Evolutionary conservation across 2,888 invertebrate species (phyloP).

Genomic region (Tachystola acroxantha): DNA sequence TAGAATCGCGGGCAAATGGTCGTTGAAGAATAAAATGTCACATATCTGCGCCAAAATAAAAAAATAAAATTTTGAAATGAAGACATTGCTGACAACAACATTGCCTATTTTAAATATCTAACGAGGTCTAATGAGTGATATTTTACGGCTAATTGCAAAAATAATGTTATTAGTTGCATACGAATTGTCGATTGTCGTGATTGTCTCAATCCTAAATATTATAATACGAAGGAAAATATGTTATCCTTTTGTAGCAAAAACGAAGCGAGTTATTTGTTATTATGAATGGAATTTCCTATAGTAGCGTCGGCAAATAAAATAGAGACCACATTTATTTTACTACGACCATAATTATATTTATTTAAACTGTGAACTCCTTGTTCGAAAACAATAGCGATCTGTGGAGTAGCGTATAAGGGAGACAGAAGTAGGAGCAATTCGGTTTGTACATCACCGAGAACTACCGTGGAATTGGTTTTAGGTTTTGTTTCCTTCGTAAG

Average conservation of each 20-base stretch:
- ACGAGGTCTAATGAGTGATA: constrained; percentile 68
- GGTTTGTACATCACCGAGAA: no score
- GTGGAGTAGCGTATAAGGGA: no score
- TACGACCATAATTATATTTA: no score
- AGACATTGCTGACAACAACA: constrained; percentile 38
- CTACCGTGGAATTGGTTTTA: no score
- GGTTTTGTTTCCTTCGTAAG: no score
- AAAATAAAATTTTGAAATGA: constrained; percentile 23
- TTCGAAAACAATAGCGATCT: no score
- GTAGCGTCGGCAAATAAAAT: constrained; percentile 10
- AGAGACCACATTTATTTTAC: no score
- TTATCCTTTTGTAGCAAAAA: constrained; percentile 29
- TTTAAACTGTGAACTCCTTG: no score
- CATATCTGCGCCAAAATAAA: no score
- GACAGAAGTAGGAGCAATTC: no score
- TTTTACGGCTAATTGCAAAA: constrained; percentile 54
- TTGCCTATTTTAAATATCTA: constrained; percentile 67
- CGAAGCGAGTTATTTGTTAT: constrained; percentile 23
- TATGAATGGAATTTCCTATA: constrained; percentile 47
- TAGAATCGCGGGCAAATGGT: no score
- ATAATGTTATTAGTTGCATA: constrained; percentile 61
- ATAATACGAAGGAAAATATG: constrained; percentile 25
- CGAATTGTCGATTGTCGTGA: constrained; percentile 61
- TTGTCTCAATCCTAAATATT: constrained; percentile 44
- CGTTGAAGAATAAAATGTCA: no score